Base-by-base conservation (phyloP, 2,888 invertebrate genomes). In the Heliconius ethilla region DNA sequence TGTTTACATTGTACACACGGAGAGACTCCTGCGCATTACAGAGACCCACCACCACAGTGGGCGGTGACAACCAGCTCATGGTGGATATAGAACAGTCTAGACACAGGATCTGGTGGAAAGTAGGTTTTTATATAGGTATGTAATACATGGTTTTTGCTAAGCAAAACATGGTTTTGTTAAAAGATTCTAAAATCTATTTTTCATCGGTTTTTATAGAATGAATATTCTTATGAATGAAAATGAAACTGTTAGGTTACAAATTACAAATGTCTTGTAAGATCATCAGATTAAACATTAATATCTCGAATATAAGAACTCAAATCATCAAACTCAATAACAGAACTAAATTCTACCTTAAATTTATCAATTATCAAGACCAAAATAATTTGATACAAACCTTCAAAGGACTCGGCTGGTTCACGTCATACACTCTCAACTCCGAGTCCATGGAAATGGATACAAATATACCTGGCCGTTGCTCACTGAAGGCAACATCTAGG, bases 371-470 rank as follows among this genome's bases (percentile, higher is more conserved):
- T 51, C 51, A 59, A 59, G 10, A 22, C n/a, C 6, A 62, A 63
- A 65, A 37, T 51, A 3, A 40, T 18, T 66, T 25, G 25, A 4
- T 15, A 70, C 59, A 72, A 27, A 77, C 94, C 89, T 90, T 93
- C 76, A 94, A 79, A 4, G 92, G 92, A 74, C 85, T 84, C 0
- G 82, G 76, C 79, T 92, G 92, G 13, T 85, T 86, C 0, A 93
- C 85, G 81, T 91, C 88, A 80, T 92, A 93, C 1, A 94, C 81
- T 6, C 92, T 84, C 40, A 93, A 63, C 82, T 93, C 93, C 0
- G 93, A 90, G 73, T 93, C 93, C 65, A 91, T 90, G 0, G 92
- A 91, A 7, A 92, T 83, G 0, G 93, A 91, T 0, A 89, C 88
- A 45, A 93, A 91, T 0, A 92, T 80, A 0, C 89, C 89, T 0